These are phyloP conservation scores for Rhadina sibilatrix DNA, from an alignment of 2,113 vertebrate species.

Conservation along the genomic window DNA sequence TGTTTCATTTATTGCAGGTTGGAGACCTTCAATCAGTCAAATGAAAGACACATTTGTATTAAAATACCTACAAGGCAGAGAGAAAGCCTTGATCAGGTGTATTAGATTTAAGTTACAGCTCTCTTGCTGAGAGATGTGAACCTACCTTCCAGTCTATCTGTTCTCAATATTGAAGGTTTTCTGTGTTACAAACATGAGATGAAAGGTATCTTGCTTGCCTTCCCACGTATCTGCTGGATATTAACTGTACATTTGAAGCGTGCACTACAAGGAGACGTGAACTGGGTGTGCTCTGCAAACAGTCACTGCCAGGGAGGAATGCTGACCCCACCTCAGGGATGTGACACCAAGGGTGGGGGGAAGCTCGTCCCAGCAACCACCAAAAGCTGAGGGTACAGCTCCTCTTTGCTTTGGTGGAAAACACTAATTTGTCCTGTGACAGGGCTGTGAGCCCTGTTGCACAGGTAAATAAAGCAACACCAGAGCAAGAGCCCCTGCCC, in stretches of 20 bases:
- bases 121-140: slow-evolving; percentile 79
- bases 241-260: slow-evolving; percentile 36
- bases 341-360: background rate
- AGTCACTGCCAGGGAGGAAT: background rate
- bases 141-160: slow-evolving; percentile 75
- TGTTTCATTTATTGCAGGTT: slow-evolving; percentile 94
- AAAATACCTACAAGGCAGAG: slow-evolving; percentile 82
- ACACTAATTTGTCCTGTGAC: background rate
- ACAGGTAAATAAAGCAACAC: background rate
- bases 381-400: rapidly evolving
- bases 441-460: background rate
- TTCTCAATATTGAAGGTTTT: slow-evolving; percentile 77
- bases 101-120: slow-evolving; percentile 79
- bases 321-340: background rate
- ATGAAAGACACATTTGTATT: slow-evolving; percentile 94
- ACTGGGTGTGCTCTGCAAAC: background rate
- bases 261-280: background rate
- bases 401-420: background rate
- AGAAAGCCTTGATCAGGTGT: slow-evolving; percentile 75
- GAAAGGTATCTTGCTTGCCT: slow-evolving; percentile 70
- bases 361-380: background rate
- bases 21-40: slow-evolving; percentile 84
- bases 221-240: slow-evolving; percentile 69
- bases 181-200: slow-evolving; percentile 68
- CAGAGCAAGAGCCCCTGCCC: background rate